These are phyloP conservation scores for Strix uralensis DNA, from an alignment of 2,113 vertebrate genomes.

Conservation along the genomic window DNA sequence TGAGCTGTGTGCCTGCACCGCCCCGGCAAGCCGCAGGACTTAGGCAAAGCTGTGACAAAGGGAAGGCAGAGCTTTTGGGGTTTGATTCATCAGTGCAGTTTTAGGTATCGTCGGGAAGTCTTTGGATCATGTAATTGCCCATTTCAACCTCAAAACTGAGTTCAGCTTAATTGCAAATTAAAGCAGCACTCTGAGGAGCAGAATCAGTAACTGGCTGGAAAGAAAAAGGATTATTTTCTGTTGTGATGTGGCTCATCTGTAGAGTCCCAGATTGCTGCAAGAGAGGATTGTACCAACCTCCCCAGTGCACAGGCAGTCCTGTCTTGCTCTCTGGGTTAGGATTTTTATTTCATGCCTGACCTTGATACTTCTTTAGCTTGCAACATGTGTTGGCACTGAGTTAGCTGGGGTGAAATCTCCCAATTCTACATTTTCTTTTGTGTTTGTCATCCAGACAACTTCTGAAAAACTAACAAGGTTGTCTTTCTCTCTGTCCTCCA, in stretches of 20 bases:
- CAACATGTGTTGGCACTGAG: neutral
- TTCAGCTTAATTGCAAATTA: neutral
- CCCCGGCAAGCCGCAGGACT: neutral
- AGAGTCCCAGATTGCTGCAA: neutral
- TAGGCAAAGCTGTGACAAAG: neutral
- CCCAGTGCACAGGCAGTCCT: neutral
- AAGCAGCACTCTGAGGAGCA: neutral
- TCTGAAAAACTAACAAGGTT: neutral
- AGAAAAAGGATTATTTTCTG: neutral
- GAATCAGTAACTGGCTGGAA: neutral
- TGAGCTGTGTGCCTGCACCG: neutral
- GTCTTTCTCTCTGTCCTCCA: neutral
- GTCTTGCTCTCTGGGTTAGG: neutral
- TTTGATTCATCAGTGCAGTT: neutral
- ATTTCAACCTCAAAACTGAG: neutral
- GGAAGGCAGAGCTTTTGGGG: neutral
- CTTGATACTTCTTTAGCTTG: neutral
- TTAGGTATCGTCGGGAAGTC: neutral
- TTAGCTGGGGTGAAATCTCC: neutral
- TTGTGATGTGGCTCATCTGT: neutral
- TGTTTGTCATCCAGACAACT: neutral
- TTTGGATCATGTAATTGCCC: neutral
- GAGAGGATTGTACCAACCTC: neutral
- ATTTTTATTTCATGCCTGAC: neutral
- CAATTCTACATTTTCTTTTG: neutral